Evolutionary conservation across 2,113 vertebrate species (phyloP).

Genomic region (Pterocles orientalis): DNA sequence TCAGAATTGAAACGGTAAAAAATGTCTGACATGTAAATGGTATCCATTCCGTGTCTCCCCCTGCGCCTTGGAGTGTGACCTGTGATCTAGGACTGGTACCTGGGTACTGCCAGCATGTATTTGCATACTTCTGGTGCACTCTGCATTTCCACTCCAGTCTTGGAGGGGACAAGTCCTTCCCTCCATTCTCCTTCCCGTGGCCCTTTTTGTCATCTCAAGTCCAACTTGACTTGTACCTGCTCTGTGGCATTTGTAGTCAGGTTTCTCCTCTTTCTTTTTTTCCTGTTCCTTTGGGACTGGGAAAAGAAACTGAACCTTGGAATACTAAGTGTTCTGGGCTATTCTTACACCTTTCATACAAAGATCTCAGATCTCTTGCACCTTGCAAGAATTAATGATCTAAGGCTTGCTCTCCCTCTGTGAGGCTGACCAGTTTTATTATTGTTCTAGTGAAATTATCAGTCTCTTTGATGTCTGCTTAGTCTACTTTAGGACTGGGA

Average conservation of each 20-base stretch:
- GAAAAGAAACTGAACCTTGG: background rate
- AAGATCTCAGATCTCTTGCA: background rate
- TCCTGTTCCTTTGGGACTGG: background rate
- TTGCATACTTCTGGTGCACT: background rate
- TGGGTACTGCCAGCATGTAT: background rate
- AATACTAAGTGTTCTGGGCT: background rate
- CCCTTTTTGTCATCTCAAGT: background rate
- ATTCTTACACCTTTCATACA: slow-evolving; percentile 6
- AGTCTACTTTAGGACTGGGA: background rate
- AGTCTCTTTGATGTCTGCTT: slow-evolving; percentile 3
- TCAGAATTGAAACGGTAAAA: background rate
- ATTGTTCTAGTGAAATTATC: background rate
- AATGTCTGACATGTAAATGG: background rate
- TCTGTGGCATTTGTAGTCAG: background rate
- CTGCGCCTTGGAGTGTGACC: background rate
- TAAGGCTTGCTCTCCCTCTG: background rate
- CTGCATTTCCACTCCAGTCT: background rate
- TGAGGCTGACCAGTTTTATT: background rate
- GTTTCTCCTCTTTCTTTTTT: background rate
- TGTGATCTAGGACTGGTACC: background rate
- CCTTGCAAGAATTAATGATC: background rate
- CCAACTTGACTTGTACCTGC: background rate
- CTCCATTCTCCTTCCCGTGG: background rate
- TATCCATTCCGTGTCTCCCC: background rate
- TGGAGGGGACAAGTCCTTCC: background rate